Base-by-base conservation (phyloP, 2,113 vertebrate genomes). In the Scophthalmus maximus region DNA sequence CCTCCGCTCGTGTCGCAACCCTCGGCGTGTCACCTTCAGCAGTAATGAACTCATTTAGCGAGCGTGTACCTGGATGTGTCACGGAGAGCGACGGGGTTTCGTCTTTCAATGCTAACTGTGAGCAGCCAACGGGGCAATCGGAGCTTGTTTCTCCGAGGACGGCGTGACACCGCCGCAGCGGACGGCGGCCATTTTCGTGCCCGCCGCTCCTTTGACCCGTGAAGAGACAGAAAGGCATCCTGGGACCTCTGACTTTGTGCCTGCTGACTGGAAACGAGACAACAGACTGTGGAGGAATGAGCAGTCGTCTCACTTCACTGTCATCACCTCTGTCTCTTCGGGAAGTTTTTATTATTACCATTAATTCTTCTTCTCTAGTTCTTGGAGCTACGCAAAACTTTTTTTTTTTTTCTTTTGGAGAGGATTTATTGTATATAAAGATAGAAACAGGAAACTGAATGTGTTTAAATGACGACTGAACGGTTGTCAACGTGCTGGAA, bases 41-140 rank as follows among this genome's bases (percentile, higher is more conserved):
- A 78, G 36, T 81, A 84, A 84, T 68, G 30, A 86, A 50, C 74
- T 88, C 6, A 53, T 84, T 59, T 53, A 8, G 47, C 49, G 22
- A 1, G 42, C 8, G 3, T 26, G 32, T 26, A 12, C 8, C 17
- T 51, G 53, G 10, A 25, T 11, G 32, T 50, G 72, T 34, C 55
- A 46, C 9, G 5, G 12, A 20, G 22, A 1, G 42, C 17, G 38
- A 8, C 38, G 9, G 38, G 9, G n/a, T n/a, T n/a, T 9, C 38
- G 42, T n/a, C n/a, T 22, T 49, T 49, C 9, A 40, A 42, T 42
- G 4, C 8, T n/a, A 3, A 3, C 42, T 25, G 8, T 10, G 47
- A 12, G 22, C 22, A 3, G 42, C 38, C 38, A 15, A n/a, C n/a
- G n/a, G n/a, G n/a, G n/a, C n/a, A n/a, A n/a, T n/a, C n/a, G n/a